Conservation (phyloP, 2,113 vertebrate genomes). For the Hymenochirus boettgeri region DNA sequence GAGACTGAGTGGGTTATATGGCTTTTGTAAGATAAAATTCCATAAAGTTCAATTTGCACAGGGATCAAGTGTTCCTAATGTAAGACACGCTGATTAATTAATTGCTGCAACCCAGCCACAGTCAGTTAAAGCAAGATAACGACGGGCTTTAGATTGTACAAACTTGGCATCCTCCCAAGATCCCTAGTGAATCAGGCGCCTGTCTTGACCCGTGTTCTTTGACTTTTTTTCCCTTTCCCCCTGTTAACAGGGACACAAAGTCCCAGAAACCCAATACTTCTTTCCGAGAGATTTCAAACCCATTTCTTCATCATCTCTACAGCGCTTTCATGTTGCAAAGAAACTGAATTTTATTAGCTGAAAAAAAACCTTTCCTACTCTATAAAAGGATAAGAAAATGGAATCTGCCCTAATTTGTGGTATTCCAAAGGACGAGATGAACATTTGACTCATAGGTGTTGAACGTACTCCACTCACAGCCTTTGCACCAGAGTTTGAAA, state of each 20-base stretch:
- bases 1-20: background rate
- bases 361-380: background rate
- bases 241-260: conserved; percentile 26
- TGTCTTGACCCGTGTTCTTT: conserved; percentile 10
- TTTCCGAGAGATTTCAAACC: conserved; percentile 15
- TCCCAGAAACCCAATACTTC: conserved; percentile 30
- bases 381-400: background rate
- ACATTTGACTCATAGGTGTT: background rate
- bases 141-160: conserved; percentile 19
- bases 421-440: background rate
- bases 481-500: background rate
- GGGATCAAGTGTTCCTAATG: conserved; percentile 18
- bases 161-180: conserved; percentile 22
- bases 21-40: conserved; percentile 31
- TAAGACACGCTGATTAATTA: conserved; percentile 34
- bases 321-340: conserved; percentile 28
- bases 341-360: conserved; percentile 27
- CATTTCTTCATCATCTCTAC: conserved; percentile 25
- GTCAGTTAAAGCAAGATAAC: conserved; percentile 32
- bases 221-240: conserved; percentile 11
- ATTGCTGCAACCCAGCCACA: conserved; percentile 36
- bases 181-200: conserved; percentile 27
- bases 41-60: conserved; percentile 28
- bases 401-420: background rate
- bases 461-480: no score